Evolutionary conservation across 1,140 invertebrate species (phyloP), one percentile per base, ranked within the genome.

Genomic region (Gonatopus flavifemur): DNA sequence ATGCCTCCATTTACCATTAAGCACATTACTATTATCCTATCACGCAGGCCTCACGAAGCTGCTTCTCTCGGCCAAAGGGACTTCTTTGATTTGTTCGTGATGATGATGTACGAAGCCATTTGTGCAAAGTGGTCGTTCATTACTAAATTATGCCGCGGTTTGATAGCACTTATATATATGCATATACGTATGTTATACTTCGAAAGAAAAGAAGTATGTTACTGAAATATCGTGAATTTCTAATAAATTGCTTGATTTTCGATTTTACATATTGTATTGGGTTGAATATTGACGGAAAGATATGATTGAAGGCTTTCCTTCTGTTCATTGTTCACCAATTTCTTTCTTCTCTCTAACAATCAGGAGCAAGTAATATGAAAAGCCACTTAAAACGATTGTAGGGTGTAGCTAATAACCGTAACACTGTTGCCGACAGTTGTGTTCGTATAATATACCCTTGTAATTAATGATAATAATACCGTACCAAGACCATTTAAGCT

Each of bases 11-110:
- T 77, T 73, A 78, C 73, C 73, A 77, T 78, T 76, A 77, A 75
- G 74, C 72, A 76, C 72, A 77, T 77, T 78, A 78, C 76, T 72
- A 78, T 78, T 78, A 78, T 78, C 76, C 76, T 78, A 78, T 77
- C 74, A 76, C 60, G 64, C 66, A 63, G n/a, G n/a, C n/a, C n/a
- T n/a, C n/a, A n/a, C n/a, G n/a, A n/a, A n/a, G n/a, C n/a, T n/a
- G n/a, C n/a, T 63, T 60, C 48, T 50, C 57, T 53, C 61, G 53
- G 57, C 66, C 57, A 67, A 68, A 70, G 70, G 70, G 62, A 62
- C 70, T 69, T 70, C 67, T 72, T 72, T 68, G 65, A 60, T 70
- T 72, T 63, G 66, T 49, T 63, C 67, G 67, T 64, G 56, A 62
- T 75, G 71, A 10, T 63, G 60, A 62, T 75, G 71, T 69, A 70